Evolutionary conservation across 2,113 vertebrate species (phyloP), one percentile per base, ranked within the genome.

Genomic region (Tretioscincus oriximinensis): DNA sequence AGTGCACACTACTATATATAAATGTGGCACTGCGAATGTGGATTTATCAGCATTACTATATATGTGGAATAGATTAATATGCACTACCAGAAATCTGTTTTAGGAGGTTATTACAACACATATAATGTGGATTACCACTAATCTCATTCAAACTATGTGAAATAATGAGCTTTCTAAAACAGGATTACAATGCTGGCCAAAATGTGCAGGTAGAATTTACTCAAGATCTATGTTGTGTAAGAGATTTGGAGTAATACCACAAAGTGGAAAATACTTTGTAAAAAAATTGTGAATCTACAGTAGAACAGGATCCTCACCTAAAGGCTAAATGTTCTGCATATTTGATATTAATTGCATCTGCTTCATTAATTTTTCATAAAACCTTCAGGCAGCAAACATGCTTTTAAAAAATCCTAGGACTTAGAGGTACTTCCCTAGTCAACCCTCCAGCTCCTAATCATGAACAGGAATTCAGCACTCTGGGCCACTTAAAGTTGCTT

Each of bases 381-480:
- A 76, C 88, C 70, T 89, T 82, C 79, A 86, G 85, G 41, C n/a
- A 89, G 82, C 86, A 86, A 26, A 0, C 66, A 76, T 31, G 29
- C 67, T 74, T 64, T 66, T 73, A 28, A 84, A 85, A 84, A 79
- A 85, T 88, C 67, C 54, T 58, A 58, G 86, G 77, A 73, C 70
- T 87, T 87, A 69, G 76, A 89, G 81, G 64, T 87, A 86, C 80
- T 78, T 86, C 69, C 71, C 88, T 83, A 70, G 76, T 87, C 80
- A 83, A 54, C 45, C 73, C 51, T 79, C 67, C 47, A 79, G 82
- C 82, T 87, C 88, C 82, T 75, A 93, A 87, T 87, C 91, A 76
- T 90, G 93, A 94, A 93, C 84, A 94, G 81, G 85, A 95, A 92
- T 93, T 81, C 85, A 92, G 93, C 93, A 92, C 92, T 87, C 88